Evolutionary conservation across 2,113 vertebrate genomes (phyloP), one percentile per base, ranked within the genome.

Genomic region (Mystacornis crossleyi): DNA sequence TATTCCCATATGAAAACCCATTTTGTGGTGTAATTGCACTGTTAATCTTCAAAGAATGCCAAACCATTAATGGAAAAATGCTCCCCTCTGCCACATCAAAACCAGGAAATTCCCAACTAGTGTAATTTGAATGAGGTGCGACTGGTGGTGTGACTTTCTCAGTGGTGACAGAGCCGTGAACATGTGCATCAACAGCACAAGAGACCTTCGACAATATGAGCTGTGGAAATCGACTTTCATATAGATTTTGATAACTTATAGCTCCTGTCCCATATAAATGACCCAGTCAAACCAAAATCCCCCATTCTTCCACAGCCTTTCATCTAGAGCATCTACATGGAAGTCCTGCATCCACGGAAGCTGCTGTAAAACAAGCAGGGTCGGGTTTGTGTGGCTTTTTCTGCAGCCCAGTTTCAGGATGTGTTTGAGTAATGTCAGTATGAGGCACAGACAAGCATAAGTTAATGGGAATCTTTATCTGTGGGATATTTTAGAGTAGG

Each of bases 31-130:
- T 70, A 91, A 93, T 42, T 69, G 45, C 34, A 28, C 38, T 87
- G 77, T 66, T 97, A 80, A 66, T 93, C 74, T 82, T 70, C 10
- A 7, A 91, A 53, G 66, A 91, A 85, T 71, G 28, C 25, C 42
- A 42, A 43, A 64, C 69, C 20, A 65, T 87, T 53, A 57, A 72
- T 42, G 62, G 42, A 45, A 94, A 91, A 88, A 72, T 5, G 58
- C 47, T 94, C 90, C 53, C 70, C 54, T 42, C 45, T 16, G 15
- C 73, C 84, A 69, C 78, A 50, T 54, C 53, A 61, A 85, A 54
- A 60, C 14, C 3, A 72, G 57, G 73, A 87, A 54, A 86, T 77
- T 82, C 66, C 50, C 57, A 79, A 5, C 61, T 18, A 43, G 14
- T 1, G 1, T 28, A 11, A 86, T 55, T 42, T 50, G 34, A 85